phyloP scores from a whole-genome alignment of 2,113 vertebrate species.

The Regulus satrapa region DNA sequence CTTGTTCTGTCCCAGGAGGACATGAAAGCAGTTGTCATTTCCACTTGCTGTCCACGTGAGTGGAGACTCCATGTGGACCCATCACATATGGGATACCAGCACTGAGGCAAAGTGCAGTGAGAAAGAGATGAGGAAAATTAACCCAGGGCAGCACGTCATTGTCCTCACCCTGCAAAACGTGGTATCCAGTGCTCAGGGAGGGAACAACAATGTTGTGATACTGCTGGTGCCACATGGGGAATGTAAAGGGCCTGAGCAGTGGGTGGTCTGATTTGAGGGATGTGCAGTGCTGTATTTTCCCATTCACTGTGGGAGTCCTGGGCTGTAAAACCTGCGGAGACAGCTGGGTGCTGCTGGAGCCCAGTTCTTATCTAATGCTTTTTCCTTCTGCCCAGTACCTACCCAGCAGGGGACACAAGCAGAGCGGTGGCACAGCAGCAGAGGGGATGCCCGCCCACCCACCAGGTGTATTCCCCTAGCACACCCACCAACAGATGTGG shows the following conservation, averaged over 20 bases:
- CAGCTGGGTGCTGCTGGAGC: background rate
- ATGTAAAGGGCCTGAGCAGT: background rate
- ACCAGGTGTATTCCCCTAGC: accelerated
- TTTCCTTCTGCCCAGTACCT: background rate
- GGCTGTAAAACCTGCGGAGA: background rate
- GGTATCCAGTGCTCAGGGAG: background rate
- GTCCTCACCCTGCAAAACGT: background rate
- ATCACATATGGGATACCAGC: background rate
- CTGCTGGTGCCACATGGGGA: background rate
- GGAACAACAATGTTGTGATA: accelerated
- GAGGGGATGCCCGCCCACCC: background rate
- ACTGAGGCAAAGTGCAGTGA: accelerated
- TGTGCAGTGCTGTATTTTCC: background rate
- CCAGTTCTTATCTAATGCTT: accelerated
- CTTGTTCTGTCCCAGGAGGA: background rate
- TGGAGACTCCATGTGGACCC: background rate
- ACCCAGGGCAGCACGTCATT: background rate
- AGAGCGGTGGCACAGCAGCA: accelerated
- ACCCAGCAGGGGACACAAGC: background rate
- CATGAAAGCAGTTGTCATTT: background rate
- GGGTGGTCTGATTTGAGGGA: background rate
- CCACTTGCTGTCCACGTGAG: accelerated
- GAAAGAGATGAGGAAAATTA: background rate
- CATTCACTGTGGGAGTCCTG: background rate
- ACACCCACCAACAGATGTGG: accelerated